Conservation (phyloP, 2,797 vertebrate species). For the Avahi laniger region DNA sequence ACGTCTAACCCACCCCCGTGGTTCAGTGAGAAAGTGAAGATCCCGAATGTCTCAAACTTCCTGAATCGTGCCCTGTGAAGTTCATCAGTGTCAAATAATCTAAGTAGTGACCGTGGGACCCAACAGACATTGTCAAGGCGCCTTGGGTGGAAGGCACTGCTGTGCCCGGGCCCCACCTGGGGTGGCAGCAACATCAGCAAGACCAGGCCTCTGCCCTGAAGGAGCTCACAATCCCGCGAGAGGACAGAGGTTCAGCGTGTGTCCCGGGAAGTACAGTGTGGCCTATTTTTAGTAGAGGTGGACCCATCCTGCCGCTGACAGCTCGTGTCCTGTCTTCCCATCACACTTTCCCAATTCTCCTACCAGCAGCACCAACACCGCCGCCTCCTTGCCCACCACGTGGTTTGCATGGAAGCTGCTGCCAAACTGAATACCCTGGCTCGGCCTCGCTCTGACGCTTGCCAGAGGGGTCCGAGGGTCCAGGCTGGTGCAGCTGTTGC, state of each 20-base stretch:
- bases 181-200: neutral
- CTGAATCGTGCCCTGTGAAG: neutral
- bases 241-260: neutral
- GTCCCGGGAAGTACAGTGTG: neutral
- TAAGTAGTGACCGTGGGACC: neutral
- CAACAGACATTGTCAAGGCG: neutral
- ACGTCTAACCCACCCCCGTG: neutral
- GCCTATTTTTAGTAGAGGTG: neutral
- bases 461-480: neutral
- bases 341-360: neutral
- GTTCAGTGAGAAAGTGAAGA: neutral
- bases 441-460: fast-evolving
- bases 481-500: neutral
- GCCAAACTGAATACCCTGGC: fast-evolving
- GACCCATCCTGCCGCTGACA: fast-evolving
- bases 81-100: neutral
- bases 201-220: neutral
- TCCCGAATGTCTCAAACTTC: neutral
- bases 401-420: neutral
- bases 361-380: fast-evolving
- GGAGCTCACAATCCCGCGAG: neutral
- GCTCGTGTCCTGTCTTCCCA: neutral
- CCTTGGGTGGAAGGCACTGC: neutral
- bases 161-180: fast-evolving
- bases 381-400: fast-evolving